These are phyloP conservation scores for Lasiurus cinereus DNA, from an alignment of 2,113 vertebrate species.

Conservation along the genomic window DNA sequence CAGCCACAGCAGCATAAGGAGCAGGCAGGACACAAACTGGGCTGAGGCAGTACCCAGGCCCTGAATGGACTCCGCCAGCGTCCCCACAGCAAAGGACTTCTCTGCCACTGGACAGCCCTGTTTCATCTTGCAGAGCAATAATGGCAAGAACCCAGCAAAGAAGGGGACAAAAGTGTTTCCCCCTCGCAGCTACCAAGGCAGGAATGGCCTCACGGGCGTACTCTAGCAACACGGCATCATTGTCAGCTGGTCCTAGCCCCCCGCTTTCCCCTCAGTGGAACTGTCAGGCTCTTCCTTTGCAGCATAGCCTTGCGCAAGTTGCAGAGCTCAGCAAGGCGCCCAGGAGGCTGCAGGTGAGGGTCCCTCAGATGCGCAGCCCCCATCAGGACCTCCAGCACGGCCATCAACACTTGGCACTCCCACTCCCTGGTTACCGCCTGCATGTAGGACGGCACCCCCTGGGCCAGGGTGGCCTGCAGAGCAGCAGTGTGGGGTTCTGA, in stretches of 20 bases:
- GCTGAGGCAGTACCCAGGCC: conserved; percentile 82
- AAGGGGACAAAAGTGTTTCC: conserved; percentile 90
- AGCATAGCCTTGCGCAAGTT: conserved; percentile 88
- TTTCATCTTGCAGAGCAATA: conserved; percentile 93
- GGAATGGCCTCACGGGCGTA: conserved; percentile 94
- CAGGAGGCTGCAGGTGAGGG: conserved; percentile 86
- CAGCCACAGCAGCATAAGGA: conserved; percentile 90
- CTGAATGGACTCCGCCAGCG: conserved; percentile 90
- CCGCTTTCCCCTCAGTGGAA: conserved; percentile 80
- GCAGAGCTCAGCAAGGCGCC: conserved; percentile 88
- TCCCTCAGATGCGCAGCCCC: conserved; percentile 87
- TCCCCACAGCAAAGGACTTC: conserved; percentile 92
- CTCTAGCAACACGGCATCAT: conserved; percentile 93
- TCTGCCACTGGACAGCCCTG: conserved; percentile 90
- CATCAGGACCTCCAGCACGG: conserved; percentile 90
- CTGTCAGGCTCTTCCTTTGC: conserved; percentile 92
- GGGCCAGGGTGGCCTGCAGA: conserved; percentile 87
- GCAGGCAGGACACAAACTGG: conserved; percentile 89
- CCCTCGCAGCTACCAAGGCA: conserved; percentile 87
- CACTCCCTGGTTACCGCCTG: conserved; percentile 86
- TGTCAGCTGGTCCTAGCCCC: conserved; percentile 93
- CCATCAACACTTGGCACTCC: conserved; percentile 93
- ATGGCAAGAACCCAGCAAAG: conserved; percentile 92
- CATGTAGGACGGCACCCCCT: conserved; percentile 89
- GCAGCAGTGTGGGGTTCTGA: conserved; percentile 88